phyloP scores from a whole-genome alignment of 2,113 vertebrate genomes.

The Theropithecus gelada region DNA sequence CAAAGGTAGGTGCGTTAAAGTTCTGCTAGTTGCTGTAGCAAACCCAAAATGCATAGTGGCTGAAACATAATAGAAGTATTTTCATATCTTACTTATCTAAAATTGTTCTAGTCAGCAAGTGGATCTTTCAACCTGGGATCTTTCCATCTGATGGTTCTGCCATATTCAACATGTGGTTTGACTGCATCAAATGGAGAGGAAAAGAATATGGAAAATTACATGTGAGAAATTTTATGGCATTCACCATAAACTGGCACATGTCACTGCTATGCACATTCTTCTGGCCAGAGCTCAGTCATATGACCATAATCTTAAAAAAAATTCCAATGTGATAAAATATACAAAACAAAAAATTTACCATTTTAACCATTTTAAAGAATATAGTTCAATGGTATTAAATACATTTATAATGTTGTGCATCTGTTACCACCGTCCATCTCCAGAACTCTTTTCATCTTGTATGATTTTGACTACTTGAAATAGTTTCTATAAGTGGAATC shows the following conservation, averaged over 20 bases:
- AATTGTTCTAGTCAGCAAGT: neutral
- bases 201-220: neutral
- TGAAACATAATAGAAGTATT: neutral
- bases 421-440: neutral
- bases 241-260: neutral
- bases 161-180: neutral
- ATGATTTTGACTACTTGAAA: neutral
- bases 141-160: neutral
- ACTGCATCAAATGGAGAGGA: neutral
- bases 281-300: neutral
- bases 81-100: neutral
- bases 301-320: neutral
- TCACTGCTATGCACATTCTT: neutral
- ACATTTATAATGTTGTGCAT: neutral
- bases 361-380: neutral
- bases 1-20: neutral
- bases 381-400: neutral
- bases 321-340: too few relatives aligned
- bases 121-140: neutral
- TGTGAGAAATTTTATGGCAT: neutral
- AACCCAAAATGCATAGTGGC: neutral
- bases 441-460: neutral
- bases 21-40: conserved; percentile 27
- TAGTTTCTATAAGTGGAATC: neutral
- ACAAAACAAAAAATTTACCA: neutral